A percentile compares a stretch with the other conserved stretches of the same genome.
These are phyloP conservation scores for Leucopsar rothschildi DNA, from an alignment of 2,113 vertebrate genomes.

Conservation along the genomic window DNA sequence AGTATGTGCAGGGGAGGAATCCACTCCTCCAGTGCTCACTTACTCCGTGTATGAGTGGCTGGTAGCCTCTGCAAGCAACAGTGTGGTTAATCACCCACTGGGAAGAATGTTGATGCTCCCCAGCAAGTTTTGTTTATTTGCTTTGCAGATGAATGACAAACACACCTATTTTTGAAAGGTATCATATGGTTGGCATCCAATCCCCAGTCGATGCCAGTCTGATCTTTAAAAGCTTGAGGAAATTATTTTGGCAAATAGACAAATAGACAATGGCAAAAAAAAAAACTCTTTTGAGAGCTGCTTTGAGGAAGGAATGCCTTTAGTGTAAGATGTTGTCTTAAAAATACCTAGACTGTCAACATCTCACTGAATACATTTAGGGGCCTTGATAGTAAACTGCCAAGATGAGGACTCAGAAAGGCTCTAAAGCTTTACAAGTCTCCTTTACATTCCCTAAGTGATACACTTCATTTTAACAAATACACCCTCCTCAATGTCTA, in stretches of 20 bases:
- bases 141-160: not conserved
- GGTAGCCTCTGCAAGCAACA: not conserved
- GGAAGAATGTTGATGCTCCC: not conserved
- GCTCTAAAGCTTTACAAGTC: conserved; percentile 20
- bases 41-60: fast-evolving
- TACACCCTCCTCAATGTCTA: not conserved
- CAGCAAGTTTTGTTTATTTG: not conserved
- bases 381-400: conserved; percentile 15
- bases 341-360: conserved; percentile 50
- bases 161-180: not conserved
- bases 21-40: not conserved
- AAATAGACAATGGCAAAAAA: conserved; percentile 26
- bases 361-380: conserved; percentile 56
- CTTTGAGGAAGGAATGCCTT: not conserved
- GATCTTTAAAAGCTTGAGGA: conserved; percentile 14
- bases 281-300: not conserved
- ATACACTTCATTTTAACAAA: not conserved
- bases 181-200: not conserved
- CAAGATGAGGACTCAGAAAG: not conserved
- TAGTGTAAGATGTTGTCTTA: not conserved
- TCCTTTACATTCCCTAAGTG: not conserved
- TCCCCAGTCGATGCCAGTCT: not conserved
- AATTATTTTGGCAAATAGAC: not conserved
- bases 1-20: not conserved
- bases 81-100: not conserved